Evolutionary conservation across 1,140 invertebrate species (phyloP).

Genomic region (Mylabris phalerata): DNA sequence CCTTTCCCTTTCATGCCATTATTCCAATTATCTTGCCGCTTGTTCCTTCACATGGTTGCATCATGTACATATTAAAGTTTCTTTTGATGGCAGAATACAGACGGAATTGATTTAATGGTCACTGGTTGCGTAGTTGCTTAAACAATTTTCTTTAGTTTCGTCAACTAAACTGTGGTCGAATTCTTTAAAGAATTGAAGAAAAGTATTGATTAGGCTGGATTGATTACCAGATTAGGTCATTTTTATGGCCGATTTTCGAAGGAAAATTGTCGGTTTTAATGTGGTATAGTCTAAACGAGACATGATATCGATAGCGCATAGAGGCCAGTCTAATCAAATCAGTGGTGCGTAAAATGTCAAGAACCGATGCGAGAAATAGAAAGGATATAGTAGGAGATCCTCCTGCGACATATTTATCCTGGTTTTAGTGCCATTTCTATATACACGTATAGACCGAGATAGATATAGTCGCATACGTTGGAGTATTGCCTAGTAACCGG

Average conservation of each 20-base stretch:
- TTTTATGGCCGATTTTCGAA: neutral
- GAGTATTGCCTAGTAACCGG: neutral
- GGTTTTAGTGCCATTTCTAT: neutral
- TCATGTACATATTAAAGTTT: constrained; percentile 7
- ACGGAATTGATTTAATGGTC: constrained; percentile 13
- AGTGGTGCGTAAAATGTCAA: constrained; percentile 1
- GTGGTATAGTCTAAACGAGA: neutral
- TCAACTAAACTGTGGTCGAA: too few relatives aligned
- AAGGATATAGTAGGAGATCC: constrained; percentile 3
- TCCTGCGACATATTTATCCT: constrained; percentile 24
- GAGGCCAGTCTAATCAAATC: constrained; percentile 20
- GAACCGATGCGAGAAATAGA: constrained; percentile 23
- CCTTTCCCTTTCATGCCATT: neutral
- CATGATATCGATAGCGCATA: constrained; percentile 17
- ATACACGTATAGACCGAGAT: too few relatives aligned
- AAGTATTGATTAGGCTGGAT: too few relatives aligned
- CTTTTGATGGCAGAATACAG: neutral
- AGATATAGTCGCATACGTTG: too few relatives aligned
- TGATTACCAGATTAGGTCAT: too few relatives aligned
- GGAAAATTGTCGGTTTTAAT: too few relatives aligned
- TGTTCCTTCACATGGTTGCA: constrained; percentile 11
- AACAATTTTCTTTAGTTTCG: neutral
- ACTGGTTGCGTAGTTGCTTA: constrained; percentile 1
- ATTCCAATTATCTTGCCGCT: constrained; percentile 17
- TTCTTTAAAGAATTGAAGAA: too few relatives aligned